These are phyloP conservation scores for Leptopilina clavipes DNA, from an alignment of 1,140 invertebrate species.

Conservation along the genomic window DNA sequence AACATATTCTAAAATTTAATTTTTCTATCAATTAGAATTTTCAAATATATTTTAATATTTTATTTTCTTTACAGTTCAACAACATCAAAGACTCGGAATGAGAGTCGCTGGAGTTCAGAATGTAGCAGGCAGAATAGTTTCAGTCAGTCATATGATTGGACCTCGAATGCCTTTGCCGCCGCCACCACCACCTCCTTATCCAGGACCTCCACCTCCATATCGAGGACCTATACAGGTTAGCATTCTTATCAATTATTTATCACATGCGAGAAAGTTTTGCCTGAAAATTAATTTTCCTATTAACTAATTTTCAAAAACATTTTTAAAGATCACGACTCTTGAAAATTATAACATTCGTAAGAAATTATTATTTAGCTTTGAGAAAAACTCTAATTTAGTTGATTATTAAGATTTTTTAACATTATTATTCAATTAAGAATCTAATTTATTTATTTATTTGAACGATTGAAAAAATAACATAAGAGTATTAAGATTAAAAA, in stretches of 20 bases:
- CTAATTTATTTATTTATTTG: not conserved
- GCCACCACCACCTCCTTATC: conserved; percentile 81
- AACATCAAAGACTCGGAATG: conserved; percentile 69
- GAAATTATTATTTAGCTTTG: too few species aligned
- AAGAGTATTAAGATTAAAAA: not conserved
- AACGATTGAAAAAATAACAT: not conserved
- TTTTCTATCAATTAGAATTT: too few species aligned
- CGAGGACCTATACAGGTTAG: conserved; percentile 71
- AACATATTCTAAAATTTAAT: too few species aligned
- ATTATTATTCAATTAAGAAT: too few species aligned
- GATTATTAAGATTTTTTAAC: too few species aligned
- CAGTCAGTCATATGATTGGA: conserved; percentile 71
- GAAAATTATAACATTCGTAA: too few species aligned
- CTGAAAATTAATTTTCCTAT: not conserved
- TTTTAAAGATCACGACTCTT: not conserved
- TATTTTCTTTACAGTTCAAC: conserved; percentile 51
- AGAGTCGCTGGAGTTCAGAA: conserved; percentile 65
- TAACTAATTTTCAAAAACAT: not conserved
- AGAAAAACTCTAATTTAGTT: too few species aligned
- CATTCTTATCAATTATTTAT: conserved; percentile 32
- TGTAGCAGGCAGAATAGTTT: conserved; percentile 69
- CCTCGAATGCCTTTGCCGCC: conserved; percentile 73
- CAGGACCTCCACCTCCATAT: conserved; percentile 75
- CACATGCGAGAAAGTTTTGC: not conserved
- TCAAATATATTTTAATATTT: not conserved